A percentile compares a stretch with the other conserved stretches of the same genome.
These are phyloP conservation scores for Drosophila ochracea DNA, from an alignment of 2,888 invertebrate genomes.

Conservation along the genomic window DNA sequence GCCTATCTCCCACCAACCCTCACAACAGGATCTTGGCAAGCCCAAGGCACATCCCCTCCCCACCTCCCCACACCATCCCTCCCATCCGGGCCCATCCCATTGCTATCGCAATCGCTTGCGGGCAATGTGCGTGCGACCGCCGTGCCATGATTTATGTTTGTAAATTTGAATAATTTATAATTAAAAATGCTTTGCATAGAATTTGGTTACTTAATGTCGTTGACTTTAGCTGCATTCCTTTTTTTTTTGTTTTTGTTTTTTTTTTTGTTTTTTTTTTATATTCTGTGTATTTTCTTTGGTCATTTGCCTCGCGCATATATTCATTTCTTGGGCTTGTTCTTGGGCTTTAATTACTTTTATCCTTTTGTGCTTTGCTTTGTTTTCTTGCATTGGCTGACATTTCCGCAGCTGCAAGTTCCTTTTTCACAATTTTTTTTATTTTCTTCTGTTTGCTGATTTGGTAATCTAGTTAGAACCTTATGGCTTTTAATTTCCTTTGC, in stretches of 20 bases:
- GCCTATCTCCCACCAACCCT: constrained; percentile 39
- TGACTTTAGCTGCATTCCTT: constrained; percentile 57
- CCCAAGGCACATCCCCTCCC: constrained; percentile 20
- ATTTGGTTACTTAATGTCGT: constrained; percentile 81
- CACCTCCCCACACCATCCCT: constrained; percentile 3
- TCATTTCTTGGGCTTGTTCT: constrained; percentile 37
- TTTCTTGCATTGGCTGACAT: constrained; percentile 61
- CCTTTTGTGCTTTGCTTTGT: constrained; percentile 57
- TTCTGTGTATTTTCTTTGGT: constrained; percentile 16
- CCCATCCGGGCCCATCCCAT: constrained; percentile 10
- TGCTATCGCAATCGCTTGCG: constrained; percentile 48
- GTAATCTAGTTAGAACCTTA: constrained; percentile 75
- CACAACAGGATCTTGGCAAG: constrained; percentile 41
- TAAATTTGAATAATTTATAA: constrained; percentile 83
- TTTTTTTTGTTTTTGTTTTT: constrained; percentile 26
- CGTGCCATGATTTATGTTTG: constrained; percentile 79
- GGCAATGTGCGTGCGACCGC: constrained; percentile 66
- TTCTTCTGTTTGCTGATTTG: constrained; percentile 46
- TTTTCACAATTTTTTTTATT: constrained; percentile 9
- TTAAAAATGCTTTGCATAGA: constrained; percentile 77
- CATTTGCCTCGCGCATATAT: constrained; percentile 39
- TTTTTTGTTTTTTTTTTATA: constrained; percentile 27
- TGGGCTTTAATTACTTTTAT: constrained; percentile 75
- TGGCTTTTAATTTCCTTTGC: constrained; percentile 79
- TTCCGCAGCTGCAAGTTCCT: constrained; percentile 55